Conservation (phyloP, 2,888 invertebrate genomes). For the Frankliniella intonsa region DNA sequence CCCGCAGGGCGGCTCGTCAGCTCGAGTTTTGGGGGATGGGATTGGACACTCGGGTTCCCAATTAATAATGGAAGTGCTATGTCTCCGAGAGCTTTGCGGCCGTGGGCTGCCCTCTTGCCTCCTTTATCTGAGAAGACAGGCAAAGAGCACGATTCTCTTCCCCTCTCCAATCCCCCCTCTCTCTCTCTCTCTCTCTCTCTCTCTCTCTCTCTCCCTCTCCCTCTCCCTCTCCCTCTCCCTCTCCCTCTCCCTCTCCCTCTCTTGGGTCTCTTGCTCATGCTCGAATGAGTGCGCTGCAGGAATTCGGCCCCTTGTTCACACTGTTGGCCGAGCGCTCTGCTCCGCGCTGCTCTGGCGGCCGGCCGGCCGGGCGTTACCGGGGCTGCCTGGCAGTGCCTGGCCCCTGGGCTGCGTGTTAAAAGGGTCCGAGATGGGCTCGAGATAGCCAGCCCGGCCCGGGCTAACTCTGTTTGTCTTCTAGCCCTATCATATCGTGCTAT, state of each 20-base stretch:
- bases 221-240: neutral
- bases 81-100: neutral
- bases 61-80: slow-evolving; percentile 10
- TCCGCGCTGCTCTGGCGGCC: no score
- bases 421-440: neutral
- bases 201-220: neutral
- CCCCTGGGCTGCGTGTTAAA: neutral
- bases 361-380: no score
- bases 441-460: neutral
- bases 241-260: neutral
- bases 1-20: no score
- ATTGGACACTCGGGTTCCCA: neutral
- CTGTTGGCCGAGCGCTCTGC: neutral
- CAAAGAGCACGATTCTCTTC: neutral
- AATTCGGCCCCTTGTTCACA: slow-evolving; percentile 20
- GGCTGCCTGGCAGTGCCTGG: neutral
- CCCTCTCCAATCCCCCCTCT: neutral
- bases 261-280: neutral
- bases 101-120: no score
- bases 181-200: neutral
- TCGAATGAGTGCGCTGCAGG: neutral
- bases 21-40: no score
- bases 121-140: neutral
- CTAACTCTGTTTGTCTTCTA: slow-evolving; percentile 10
- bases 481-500: slow-evolving; percentile 5